These are phyloP conservation scores for Melieria omissa DNA, from an alignment of 2,888 invertebrate genomes.

Conservation along the genomic window DNA sequence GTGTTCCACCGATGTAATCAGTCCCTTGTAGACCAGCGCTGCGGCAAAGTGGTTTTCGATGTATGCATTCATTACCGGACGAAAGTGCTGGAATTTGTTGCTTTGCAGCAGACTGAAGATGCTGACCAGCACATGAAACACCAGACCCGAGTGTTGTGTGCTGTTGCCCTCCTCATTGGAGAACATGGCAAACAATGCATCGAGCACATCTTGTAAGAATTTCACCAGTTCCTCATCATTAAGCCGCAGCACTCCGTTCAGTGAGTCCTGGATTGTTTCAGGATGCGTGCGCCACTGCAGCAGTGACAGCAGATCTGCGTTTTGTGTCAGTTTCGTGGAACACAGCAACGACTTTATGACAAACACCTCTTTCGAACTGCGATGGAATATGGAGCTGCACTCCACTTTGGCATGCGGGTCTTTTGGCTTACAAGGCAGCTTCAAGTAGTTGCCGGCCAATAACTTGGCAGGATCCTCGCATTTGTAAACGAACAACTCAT, in stretches of 20 bases:
- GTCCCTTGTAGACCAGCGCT: constrained; percentile 91
- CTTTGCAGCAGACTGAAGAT: constrained; percentile 92
- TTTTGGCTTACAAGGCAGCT: constrained; percentile 73
- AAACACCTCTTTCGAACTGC: constrained; percentile 87
- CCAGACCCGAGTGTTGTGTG: constrained; percentile 88
- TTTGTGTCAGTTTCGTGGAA: constrained; percentile 97
- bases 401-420: constrained; percentile 70
- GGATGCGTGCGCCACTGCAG: constrained; percentile 93
- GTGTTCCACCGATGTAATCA: constrained; percentile 89
- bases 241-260: constrained; percentile 83
- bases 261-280: constrained; percentile 85
- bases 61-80: constrained; percentile 93
- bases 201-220: constrained; percentile 93
- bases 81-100: constrained; percentile 92
- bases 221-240: constrained; percentile 93
- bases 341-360: constrained; percentile 85
- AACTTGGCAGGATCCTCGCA: constrained; percentile 82
- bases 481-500: constrained; percentile 92
- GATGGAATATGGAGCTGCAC: constrained; percentile 73
- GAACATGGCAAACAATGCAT: constrained; percentile 92
- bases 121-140: constrained; percentile 91
- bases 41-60: constrained; percentile 95
- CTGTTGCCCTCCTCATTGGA: constrained; percentile 92
- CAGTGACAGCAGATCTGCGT: constrained; percentile 88
- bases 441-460: constrained; percentile 72